These are phyloP conservation scores for Sorex araneus DNA, from an alignment of 2,113 vertebrate species.

Conservation along the genomic window DNA sequence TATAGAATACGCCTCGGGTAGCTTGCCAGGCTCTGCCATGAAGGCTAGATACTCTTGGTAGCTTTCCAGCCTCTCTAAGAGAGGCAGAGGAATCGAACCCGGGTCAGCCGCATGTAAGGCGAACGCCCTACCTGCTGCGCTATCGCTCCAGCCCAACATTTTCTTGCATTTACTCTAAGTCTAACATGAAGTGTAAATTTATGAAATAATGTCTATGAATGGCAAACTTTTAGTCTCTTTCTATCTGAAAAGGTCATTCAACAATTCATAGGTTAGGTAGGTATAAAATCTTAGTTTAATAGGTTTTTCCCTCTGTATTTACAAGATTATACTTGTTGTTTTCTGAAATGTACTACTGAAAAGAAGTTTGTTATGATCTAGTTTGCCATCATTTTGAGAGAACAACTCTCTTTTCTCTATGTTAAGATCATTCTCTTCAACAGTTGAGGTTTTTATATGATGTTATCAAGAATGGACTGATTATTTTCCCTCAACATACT, in stretches of 20 bases:
- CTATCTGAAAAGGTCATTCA: constrained; percentile 28
- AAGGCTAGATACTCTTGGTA: too few relatives aligned
- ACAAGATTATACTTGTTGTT: not conserved
- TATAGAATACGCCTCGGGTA: too few relatives aligned
- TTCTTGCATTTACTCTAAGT: not conserved
- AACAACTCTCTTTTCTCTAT: constrained; percentile 11
- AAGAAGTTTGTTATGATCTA: constrained; percentile 21
- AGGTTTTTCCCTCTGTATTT: not conserved
- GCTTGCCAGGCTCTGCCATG: too few relatives aligned
- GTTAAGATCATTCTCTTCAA: not conserved
- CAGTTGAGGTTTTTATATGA: not conserved
- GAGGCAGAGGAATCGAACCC: too few relatives aligned
- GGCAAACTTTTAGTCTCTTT: not conserved
- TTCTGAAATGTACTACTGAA: not conserved
- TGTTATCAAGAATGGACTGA: not conserved
- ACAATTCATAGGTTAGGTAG: not conserved
- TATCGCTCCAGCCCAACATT: too few relatives aligned
- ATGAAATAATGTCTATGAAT: not conserved
- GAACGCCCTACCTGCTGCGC: too few relatives aligned
- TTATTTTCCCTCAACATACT: not conserved
- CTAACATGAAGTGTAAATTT: not conserved
- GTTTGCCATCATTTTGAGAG: not conserved
- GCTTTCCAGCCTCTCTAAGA: too few relatives aligned
- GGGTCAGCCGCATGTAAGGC: too few relatives aligned
- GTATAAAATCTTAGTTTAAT: not conserved